These are phyloP conservation scores for Andrena minutula DNA, from an alignment of 2,888 invertebrate species.

Conservation along the genomic window DNA sequence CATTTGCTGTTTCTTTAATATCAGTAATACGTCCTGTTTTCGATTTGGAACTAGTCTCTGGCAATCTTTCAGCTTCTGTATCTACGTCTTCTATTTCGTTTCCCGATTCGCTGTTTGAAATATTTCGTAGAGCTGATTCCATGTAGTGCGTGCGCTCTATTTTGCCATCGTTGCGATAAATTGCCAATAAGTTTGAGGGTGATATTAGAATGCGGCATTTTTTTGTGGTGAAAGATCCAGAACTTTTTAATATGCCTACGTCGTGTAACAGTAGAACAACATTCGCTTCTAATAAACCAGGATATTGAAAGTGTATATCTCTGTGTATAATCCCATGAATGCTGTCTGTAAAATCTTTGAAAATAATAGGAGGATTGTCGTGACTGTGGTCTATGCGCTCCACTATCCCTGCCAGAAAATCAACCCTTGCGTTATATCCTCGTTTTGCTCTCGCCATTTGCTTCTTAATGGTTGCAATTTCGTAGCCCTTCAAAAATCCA, in stretches of 20 bases:
- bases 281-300: constrained; percentile 77
- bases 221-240: constrained; percentile 60
- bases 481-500: constrained; percentile 75
- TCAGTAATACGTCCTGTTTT: neutral
- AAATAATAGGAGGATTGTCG: constrained; percentile 81
- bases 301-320: constrained; percentile 82
- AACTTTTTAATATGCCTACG: constrained; percentile 78
- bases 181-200: constrained; percentile 77
- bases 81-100: neutral
- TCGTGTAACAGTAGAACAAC: constrained; percentile 80
- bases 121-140: constrained; percentile 21
- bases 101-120: neutral
- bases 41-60: neutral
- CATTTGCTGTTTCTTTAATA: neutral
- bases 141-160: constrained; percentile 69
- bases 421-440: constrained; percentile 75
- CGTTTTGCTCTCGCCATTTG: constrained; percentile 69
- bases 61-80: neutral
- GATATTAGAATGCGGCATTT: constrained; percentile 80
- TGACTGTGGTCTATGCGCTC: constrained; percentile 80
- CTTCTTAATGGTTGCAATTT: constrained; percentile 78
- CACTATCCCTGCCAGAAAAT: constrained; percentile 81
- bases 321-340: constrained; percentile 85
- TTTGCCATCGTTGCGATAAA: constrained; percentile 78
- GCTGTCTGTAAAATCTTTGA: constrained; percentile 83